These are phyloP conservation scores for Phrixothrix hirtus DNA, from an alignment of 2,888 invertebrate species.

Conservation along the genomic window DNA sequence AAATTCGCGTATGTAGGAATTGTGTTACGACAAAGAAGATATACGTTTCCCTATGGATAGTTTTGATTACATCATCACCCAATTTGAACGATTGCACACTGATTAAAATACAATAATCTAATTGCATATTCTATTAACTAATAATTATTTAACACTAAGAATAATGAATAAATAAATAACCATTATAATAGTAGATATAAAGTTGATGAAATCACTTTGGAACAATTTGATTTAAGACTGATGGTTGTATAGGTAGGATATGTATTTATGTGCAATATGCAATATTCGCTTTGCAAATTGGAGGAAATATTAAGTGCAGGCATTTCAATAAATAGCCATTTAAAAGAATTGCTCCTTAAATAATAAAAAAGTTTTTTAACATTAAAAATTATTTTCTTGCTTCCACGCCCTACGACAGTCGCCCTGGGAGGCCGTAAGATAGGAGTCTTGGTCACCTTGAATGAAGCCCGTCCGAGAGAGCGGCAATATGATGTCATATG, in stretches of 20 bases:
- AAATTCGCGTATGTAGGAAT: not conserved
- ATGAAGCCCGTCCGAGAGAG: slow-evolving; percentile 38
- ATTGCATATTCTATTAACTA: slow-evolving; percentile 1
- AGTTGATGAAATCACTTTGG: not conserved
- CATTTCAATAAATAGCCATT: too few species aligned
- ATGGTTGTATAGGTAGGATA: too few species aligned
- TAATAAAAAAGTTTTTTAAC: too few species aligned
- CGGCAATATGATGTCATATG: slow-evolving; percentile 38
- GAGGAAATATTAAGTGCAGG: not conserved
- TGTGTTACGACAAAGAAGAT: not conserved
- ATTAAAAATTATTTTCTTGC: not conserved
- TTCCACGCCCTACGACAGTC: slow-evolving; percentile 40
- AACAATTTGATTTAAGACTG: not conserved
- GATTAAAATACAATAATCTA: slow-evolving; percentile 7
- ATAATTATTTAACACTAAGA: slow-evolving; percentile 5
- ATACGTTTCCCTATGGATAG: slow-evolving; percentile 4
- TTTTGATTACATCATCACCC: slow-evolving; percentile 10
- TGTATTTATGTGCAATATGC: not conserved
- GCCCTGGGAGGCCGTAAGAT: slow-evolving; percentile 33
- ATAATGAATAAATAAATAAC: not conserved
- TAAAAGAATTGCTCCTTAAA: too few species aligned
- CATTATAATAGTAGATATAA: not conserved
- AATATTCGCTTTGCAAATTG: not conserved
- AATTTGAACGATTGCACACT: slow-evolving; percentile 1
- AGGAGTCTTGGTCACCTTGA: slow-evolving; percentile 41